A percentile compares a stretch with the other conserved stretches of the same genome.
Evolutionary conservation across 1,140 invertebrate species (phyloP).

Genomic region (Adoxophyes honmai): DNA sequence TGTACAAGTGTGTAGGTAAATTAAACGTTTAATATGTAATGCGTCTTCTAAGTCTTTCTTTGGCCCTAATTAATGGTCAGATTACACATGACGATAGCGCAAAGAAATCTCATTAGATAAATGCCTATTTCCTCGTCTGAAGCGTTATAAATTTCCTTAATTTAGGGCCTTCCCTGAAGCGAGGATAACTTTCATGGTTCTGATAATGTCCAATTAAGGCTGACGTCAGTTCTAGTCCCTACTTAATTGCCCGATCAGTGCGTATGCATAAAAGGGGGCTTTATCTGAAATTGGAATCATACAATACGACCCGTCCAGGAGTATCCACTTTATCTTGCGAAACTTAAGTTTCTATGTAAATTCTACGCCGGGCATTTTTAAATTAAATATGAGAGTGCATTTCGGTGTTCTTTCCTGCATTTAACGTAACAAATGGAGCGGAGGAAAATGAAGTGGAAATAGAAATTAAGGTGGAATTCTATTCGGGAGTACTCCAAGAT

Average conservation of each 20-base stretch:
- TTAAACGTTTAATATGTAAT: too few relatives aligned
- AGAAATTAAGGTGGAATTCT: too few relatives aligned
- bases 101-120: too few relatives aligned
- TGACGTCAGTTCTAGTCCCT: background rate
- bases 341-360: slow-evolving; percentile 8
- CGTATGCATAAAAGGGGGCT: background rate
- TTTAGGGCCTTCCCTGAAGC: background rate
- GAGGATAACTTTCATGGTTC: background rate
- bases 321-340: slow-evolving; percentile 2
- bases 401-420: background rate
- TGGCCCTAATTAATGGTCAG: too few relatives aligned
- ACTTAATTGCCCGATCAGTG: background rate
- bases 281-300: slow-evolving; percentile 8
- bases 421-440: background rate
- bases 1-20: too few relatives aligned
- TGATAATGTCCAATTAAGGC: slow-evolving; percentile 3
- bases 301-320: slow-evolving; percentile 1
- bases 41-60: too few relatives aligned
- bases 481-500: too few relatives aligned
- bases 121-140: background rate
- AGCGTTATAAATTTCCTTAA: slow-evolving; percentile 3
- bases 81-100: too few relatives aligned
- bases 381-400: slow-evolving; percentile 3
- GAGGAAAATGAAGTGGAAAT: too few relatives aligned
- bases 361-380: background rate